Percentiles rank a stretch among this genome's conserved stretches.
Evolutionary conservation across 1,140 invertebrate species (phyloP).

Genomic region (Lordiphosa mommai): DNA sequence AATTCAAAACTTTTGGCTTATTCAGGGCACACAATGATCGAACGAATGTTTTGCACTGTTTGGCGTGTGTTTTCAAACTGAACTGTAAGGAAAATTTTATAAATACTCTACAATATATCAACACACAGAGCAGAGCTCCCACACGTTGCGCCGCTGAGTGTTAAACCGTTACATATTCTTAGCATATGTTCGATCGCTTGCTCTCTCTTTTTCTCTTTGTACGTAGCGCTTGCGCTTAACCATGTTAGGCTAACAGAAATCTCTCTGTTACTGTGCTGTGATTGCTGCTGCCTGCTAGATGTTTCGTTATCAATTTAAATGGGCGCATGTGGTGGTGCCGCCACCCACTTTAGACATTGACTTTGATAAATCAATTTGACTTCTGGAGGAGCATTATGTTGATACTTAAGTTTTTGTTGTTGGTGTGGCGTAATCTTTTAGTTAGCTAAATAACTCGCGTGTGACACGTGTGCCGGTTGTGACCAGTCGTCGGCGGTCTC

Average conservation of each 20-base stretch:
- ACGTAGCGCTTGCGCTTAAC: too few relatives aligned
- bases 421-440: constrained; percentile 6
- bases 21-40: constrained; percentile 9
- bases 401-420: constrained; percentile 10
- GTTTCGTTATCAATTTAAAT: constrained; percentile 15
- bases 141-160: constrained; percentile 25
- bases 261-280: background rate
- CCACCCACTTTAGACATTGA: constrained; percentile 21
- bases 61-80: constrained; percentile 66
- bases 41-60: constrained; percentile 47
- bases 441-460: background rate
- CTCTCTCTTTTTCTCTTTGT: constrained; percentile 14
- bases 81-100: constrained; percentile 49
- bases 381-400: background rate
- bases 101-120: constrained; percentile 47
- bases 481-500: background rate
- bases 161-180: constrained; percentile 33
- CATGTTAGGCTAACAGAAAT: background rate
- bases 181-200: constrained; percentile 28
- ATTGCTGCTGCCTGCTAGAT: background rate
- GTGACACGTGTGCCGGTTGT: constrained; percentile 10
- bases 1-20: constrained; percentile 1
- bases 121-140: constrained; percentile 19
- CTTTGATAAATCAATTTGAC: constrained; percentile 39
- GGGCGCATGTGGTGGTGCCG: background rate